A percentile compares a stretch with the other conserved stretches of the same genome.
phyloP scores from a whole-genome alignment of 2,797 vertebrate genomes.

The Chromobotia macracanthus region DNA sequence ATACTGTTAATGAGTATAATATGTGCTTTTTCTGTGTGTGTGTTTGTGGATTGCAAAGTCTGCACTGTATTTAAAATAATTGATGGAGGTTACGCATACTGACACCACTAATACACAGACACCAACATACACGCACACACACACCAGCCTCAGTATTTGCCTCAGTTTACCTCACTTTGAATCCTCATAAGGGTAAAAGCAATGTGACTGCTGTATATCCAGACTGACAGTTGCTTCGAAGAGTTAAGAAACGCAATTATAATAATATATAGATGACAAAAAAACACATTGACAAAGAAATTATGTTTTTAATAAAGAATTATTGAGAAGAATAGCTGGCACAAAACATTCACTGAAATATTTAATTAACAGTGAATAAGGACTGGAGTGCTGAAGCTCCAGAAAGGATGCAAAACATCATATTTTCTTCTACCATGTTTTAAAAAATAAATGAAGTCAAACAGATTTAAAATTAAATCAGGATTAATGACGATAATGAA shows the following conservation, averaged over 20 bases:
- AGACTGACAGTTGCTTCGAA: not conserved
- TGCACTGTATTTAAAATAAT: conserved; percentile 8
- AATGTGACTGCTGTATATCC: not conserved
- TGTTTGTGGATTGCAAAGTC: not conserved
- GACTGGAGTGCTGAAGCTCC: too few species aligned
- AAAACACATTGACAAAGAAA: too few species aligned
- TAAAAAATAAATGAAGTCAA: too few species aligned
- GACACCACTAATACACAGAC: not conserved
- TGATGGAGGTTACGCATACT: not conserved
- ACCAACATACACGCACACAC: not conserved
- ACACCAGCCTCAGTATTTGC: not conserved
- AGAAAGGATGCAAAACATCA: too few species aligned
- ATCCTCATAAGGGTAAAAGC: conserved; percentile 11
- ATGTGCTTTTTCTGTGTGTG: too few species aligned
- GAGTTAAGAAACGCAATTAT: not conserved
- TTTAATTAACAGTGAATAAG: too few species aligned
- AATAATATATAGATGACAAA: too few species aligned
- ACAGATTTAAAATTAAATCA: not conserved
- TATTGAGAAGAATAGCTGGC: too few species aligned
- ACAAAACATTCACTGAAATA: too few species aligned
- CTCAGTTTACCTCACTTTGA: conserved; percentile 19
- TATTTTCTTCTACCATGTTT: too few species aligned
- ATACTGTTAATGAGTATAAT: conserved; percentile 26
- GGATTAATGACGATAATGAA: conserved; percentile 1
- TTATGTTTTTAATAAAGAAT: conserved; percentile 38